These are phyloP conservation scores for Neuroterus valhalla DNA, from an alignment of 1,140 invertebrate genomes.

Conservation along the genomic window DNA sequence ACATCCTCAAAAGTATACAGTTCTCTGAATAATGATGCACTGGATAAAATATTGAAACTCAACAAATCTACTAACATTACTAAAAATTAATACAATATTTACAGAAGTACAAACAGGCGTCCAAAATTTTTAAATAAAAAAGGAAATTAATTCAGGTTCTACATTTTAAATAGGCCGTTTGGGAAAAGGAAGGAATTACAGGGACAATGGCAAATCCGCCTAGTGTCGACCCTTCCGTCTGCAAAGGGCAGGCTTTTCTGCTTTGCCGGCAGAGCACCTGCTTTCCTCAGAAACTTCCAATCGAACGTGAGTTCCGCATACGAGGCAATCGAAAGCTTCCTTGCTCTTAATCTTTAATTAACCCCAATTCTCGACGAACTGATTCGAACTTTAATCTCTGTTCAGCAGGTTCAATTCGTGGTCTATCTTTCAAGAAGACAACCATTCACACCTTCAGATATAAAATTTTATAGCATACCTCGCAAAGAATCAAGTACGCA, in stretches of 20 bases:
- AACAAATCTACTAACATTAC: too few species aligned
- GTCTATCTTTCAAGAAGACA: background rate
- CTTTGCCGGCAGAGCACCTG: constrained; percentile 45
- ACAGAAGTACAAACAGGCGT: too few species aligned
- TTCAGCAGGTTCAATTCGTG: constrained; percentile 32
- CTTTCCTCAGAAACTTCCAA: constrained; percentile 48
- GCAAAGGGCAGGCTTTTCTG: constrained; percentile 49
- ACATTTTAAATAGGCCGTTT: constrained; percentile 22
- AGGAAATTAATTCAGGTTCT: too few species aligned
- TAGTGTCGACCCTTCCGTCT: constrained; percentile 42
- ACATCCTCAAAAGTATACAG: too few species aligned
- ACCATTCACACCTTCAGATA: too few species aligned
- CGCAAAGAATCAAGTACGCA: too few species aligned
- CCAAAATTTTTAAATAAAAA: too few species aligned
- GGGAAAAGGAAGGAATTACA: constrained; percentile 38
- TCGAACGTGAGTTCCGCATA: constrained; percentile 45
- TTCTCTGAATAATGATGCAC: too few species aligned
- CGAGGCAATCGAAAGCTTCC: constrained; percentile 36
- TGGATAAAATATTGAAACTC: too few species aligned
- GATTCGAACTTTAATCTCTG: constrained; percentile 42
- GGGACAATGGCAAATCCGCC: constrained; percentile 44
- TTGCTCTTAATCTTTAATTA: constrained; percentile 57
- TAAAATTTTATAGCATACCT: too few species aligned
- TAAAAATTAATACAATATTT: too few species aligned
- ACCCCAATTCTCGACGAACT: constrained; percentile 49